phyloP scores from a whole-genome alignment of 2,113 vertebrate species.

The Egretta garzetta region DNA sequence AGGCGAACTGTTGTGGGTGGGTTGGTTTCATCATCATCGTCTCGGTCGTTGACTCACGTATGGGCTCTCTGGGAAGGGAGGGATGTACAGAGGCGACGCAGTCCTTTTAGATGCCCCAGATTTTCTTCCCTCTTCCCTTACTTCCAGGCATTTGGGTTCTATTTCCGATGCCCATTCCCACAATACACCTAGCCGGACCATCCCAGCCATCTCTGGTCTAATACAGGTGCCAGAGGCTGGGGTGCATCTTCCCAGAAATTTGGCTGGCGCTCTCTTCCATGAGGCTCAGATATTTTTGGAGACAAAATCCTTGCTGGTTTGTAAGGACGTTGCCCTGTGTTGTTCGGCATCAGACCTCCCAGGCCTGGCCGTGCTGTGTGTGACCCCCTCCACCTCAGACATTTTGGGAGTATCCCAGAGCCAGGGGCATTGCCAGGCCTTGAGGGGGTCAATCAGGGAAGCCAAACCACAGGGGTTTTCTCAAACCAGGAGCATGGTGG shows the following conservation, averaged over 20 bases:
- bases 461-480: background rate
- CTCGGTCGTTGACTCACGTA: background rate
- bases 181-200: accelerated
- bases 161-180: background rate
- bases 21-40: background rate
- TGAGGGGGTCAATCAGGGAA: background rate
- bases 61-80: background rate
- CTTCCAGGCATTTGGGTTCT: background rate
- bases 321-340: background rate
- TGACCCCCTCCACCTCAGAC: background rate
- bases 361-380: background rate
- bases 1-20: background rate
- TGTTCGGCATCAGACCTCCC: background rate
- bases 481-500: background rate
- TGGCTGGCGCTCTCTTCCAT: background rate
- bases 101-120: background rate
- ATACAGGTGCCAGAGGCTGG: background rate
- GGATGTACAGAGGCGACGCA: accelerated
- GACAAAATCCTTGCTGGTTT: background rate
- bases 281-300: background rate
- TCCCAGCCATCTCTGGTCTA: background rate
- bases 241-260: background rate
- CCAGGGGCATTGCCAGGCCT: background rate
- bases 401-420: background rate
- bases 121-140: background rate